phyloP scores from a whole-genome alignment of 2,888 invertebrate genomes.

The Pollenia amentaria region DNA sequence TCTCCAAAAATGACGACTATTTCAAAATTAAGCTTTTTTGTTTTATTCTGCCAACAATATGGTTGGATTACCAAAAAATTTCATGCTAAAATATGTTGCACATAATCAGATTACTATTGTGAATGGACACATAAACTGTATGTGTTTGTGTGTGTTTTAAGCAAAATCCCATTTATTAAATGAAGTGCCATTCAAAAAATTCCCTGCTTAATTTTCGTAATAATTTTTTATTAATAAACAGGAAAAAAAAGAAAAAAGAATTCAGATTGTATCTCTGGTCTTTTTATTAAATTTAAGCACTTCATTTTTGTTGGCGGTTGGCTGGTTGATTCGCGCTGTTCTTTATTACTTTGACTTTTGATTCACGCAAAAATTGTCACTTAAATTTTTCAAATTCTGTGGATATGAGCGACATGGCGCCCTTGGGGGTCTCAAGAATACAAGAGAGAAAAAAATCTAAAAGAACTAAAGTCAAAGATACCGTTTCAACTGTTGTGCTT shows the following conservation, averaged over 20 bases:
- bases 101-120: conserved; percentile 1
- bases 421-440: conserved; percentile 69
- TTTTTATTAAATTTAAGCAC: conserved; percentile 66
- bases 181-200: conserved; percentile 63
- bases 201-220: conserved; percentile 56
- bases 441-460: conserved; percentile 23
- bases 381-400: conserved; percentile 72
- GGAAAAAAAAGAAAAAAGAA: conserved; percentile 5
- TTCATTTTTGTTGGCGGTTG: conserved; percentile 44
- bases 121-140: neutral
- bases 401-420: conserved; percentile 71
- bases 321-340: conserved; percentile 16
- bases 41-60: conserved; percentile 14
- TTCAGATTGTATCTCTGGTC: conserved; percentile 44
- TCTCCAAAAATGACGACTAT: neutral
- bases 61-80: conserved; percentile 18
- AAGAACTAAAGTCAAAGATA: conserved; percentile 45
- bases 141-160: conserved; percentile 4
- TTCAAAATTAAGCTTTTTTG: neutral
- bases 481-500: conserved; percentile 60
- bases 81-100: conserved; percentile 32
- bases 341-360: conserved; percentile 63
- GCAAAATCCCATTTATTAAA: conserved; percentile 59
- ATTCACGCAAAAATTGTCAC: conserved; percentile 74
- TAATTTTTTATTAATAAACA: conserved; percentile 60